phyloP scores from a whole-genome alignment of 2,113 vertebrate species.

The Panurus biarmicus region DNA sequence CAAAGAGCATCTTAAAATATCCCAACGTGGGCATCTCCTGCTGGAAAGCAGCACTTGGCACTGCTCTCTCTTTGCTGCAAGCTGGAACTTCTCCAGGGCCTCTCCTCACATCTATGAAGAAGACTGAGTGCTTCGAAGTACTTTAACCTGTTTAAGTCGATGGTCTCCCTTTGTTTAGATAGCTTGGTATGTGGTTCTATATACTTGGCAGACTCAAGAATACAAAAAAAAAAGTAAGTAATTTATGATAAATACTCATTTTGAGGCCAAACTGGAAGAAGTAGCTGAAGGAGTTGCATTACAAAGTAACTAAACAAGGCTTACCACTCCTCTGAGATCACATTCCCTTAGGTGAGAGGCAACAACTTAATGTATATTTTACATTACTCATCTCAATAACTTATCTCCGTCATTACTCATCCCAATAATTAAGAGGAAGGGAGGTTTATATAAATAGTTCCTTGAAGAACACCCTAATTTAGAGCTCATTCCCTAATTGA shows the following conservation, averaged over 20 bases:
- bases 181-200: not conserved
- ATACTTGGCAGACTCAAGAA: not conserved
- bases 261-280: not conserved
- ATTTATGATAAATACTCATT: not conserved
- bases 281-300: not conserved
- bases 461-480: not conserved
- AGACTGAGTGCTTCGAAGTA: not conserved
- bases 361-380: not conserved
- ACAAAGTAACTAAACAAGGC: not conserved
- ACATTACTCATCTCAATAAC: not conserved
- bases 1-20: slow-evolving; percentile 4
- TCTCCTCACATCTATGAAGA: not conserved
- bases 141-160: not conserved
- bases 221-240: not conserved
- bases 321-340: not conserved
- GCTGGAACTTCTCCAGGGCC: slow-evolving; percentile 48
- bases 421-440: not conserved
- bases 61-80: not conserved
- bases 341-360: not conserved
- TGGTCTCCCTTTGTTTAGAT: not conserved
- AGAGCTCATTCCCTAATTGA: not conserved
- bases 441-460: not conserved
- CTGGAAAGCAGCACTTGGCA: slow-evolving; percentile 27
- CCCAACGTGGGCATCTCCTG: not conserved
- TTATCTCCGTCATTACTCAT: not conserved